Conservation (phyloP, 2,113 vertebrate species). For the Bucco capensis region DNA sequence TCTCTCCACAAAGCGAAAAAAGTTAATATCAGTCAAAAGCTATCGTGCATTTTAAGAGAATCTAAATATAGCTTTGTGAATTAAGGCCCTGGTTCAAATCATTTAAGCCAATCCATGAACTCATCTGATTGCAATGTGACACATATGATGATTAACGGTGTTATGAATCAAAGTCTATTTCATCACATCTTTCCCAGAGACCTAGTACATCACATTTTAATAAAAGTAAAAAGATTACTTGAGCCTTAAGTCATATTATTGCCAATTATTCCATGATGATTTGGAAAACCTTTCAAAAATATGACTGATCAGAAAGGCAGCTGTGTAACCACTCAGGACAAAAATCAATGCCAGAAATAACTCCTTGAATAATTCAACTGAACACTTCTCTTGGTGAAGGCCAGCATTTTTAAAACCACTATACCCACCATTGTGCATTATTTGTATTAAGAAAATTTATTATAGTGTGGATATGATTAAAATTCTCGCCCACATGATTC, state of each 20-base stretch:
- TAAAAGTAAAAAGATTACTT: neutral
- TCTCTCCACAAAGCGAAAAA: neutral
- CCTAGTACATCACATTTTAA: conserved; percentile 5
- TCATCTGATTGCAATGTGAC: neutral
- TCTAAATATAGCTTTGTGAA: neutral
- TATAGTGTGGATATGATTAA: neutral
- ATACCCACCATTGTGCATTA: neutral
- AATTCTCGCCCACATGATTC: neutral
- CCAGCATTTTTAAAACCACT: neutral
- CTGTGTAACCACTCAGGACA: conserved; percentile 32
- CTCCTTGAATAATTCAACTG: neutral
- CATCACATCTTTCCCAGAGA: neutral
- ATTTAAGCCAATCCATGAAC: neutral
- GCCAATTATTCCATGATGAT: neutral
- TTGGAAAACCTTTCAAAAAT: conserved; percentile 2
- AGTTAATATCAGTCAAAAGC: neutral
- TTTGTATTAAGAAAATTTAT: neutral
- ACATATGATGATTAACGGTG: neutral
- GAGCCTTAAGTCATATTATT: neutral
- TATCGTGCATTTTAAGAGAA: neutral
- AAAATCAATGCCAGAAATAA: conserved; percentile 30
- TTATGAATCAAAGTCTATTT: neutral
- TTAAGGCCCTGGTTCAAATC: conserved; percentile 3
- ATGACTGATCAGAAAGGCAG: conserved; percentile 22
- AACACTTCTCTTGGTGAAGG: conserved; percentile 10